Evolutionary conservation across 1,140 invertebrate species (phyloP).

Genomic region (Eufriesea mexicana): DNA sequence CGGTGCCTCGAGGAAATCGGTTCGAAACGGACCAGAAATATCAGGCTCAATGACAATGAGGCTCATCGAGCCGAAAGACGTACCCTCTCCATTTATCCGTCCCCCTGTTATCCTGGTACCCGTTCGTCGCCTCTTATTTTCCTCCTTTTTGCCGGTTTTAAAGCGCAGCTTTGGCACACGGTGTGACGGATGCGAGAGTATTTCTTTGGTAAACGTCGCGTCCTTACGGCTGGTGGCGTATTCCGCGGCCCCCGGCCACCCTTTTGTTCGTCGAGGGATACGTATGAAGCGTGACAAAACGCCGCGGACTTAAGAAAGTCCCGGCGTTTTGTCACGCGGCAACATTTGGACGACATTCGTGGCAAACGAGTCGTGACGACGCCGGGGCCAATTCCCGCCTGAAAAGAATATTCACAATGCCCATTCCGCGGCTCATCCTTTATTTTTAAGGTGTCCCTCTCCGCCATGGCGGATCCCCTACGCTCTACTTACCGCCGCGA

Average conservation of each 20-base stretch:
- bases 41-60: slow-evolving; percentile 2
- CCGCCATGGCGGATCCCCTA: slow-evolving; percentile 4
- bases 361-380: slow-evolving; percentile 69
- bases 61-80: slow-evolving; percentile 10
- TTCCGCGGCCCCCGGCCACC: slow-evolving; percentile 14
- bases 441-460: slow-evolving; percentile 55
- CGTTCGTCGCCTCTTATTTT: neutral
- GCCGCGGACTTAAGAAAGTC: slow-evolving; percentile 59
- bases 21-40: slow-evolving; percentile 50
- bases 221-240: slow-evolving; percentile 12
- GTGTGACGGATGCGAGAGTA: slow-evolving; percentile 50
- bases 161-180: slow-evolving; percentile 21
- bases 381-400: slow-evolving; percentile 49
- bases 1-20: slow-evolving; percentile 24
- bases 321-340: slow-evolving; percentile 61
- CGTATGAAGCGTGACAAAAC: slow-evolving; percentile 67
- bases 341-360: slow-evolving; percentile 67
- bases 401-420: slow-evolving; percentile 64
- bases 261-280: slow-evolving; percentile 47
- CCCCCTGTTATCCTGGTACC: neutral
- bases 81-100: neutral
- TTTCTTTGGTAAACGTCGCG: slow-evolving; percentile 58
- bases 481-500: slow-evolving; percentile 48
- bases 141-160: neutral
- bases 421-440: slow-evolving; percentile 54